phyloP scores from a whole-genome alignment of 2,113 vertebrate genomes.

The Callionymus lyra region DNA sequence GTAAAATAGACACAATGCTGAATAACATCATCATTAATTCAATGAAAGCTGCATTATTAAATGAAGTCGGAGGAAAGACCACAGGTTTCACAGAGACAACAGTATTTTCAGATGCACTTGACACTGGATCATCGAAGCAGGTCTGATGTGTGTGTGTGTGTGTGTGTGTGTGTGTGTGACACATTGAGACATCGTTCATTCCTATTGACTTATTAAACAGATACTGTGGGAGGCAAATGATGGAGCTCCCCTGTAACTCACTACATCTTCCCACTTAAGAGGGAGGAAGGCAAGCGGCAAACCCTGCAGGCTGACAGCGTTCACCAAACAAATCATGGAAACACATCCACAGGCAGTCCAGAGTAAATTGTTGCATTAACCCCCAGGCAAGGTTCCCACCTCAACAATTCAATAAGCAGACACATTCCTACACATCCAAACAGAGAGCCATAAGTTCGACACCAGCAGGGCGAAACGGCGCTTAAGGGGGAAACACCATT shows the following conservation, averaged over 20 bases:
- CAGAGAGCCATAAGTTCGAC: constrained; percentile 39
- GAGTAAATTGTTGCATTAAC: constrained; percentile 67
- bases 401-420: constrained; percentile 59
- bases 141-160: not conserved
- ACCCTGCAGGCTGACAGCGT: constrained; percentile 55
- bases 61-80: too few species aligned
- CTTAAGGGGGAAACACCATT: constrained; percentile 6
- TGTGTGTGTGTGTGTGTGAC: constrained; percentile 29
- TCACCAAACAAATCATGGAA: constrained; percentile 63
- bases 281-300: constrained; percentile 39
- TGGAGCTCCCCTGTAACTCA: constrained; percentile 49
- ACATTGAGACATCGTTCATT: constrained; percentile 43
- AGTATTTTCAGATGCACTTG: constrained; percentile 2
- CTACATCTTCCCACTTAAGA: constrained; percentile 57
- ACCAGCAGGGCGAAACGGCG: constrained; percentile 18
- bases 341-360: constrained; percentile 64
- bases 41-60: too few species aligned
- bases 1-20: not conserved
- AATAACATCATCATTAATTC: not conserved
- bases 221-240: constrained; percentile 49
- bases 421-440: constrained; percentile 52
- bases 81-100: not conserved
- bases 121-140: constrained; percentile 7
- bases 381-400: constrained; percentile 57
- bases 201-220: constrained; percentile 51